Evolutionary conservation across 1,140 invertebrate genomes (phyloP).

Genomic region (Drosophila leontia): DNA sequence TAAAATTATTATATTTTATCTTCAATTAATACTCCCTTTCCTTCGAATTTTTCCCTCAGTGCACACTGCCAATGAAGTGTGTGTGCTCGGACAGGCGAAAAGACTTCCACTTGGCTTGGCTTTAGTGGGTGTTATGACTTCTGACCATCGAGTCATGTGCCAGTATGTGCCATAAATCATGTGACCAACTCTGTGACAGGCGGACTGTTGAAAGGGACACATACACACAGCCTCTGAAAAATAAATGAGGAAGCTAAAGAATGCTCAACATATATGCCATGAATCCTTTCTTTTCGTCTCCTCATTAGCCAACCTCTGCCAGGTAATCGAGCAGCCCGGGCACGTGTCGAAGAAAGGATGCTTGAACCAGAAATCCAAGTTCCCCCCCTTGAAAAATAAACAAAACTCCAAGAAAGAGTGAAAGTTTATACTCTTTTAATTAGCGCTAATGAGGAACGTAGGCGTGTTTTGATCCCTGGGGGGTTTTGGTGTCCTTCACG

Average conservation of each 20-base stretch:
- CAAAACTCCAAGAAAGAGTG: slow-evolving; percentile 37
- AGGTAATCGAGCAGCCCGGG: slow-evolving; percentile 57
- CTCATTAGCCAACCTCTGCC: slow-evolving; percentile 47
- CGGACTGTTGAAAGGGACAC: slow-evolving; percentile 7
- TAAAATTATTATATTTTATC: background rate
- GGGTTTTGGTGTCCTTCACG: slow-evolving; percentile 5
- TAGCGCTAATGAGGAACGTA: slow-evolving; percentile 76
- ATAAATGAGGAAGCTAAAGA: slow-evolving; percentile 30
- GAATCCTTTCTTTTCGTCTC: slow-evolving; percentile 23
- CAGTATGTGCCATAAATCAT: slow-evolving; percentile 72
- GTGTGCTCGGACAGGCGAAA: slow-evolving; percentile 48
- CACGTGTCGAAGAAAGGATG: slow-evolving; percentile 54
- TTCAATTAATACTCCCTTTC: too few relatives aligned
- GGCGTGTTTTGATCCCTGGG: background rate
- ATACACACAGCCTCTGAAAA: slow-evolving; percentile 1
- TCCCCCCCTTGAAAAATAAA: background rate
- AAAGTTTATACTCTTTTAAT: slow-evolving; percentile 83
- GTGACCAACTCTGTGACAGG: slow-evolving; percentile 55
- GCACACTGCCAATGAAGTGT: slow-evolving; percentile 27
- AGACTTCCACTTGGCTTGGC: slow-evolving; percentile 66
- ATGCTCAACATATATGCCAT: slow-evolving; percentile 9
- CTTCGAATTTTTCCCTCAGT: slow-evolving; percentile 4
- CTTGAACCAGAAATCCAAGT: background rate
- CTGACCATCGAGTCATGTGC: slow-evolving; percentile 52
- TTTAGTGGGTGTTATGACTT: slow-evolving; percentile 62